Conservation (phyloP, 2,888 invertebrate species). For the Metacarcinus magister region DNA sequence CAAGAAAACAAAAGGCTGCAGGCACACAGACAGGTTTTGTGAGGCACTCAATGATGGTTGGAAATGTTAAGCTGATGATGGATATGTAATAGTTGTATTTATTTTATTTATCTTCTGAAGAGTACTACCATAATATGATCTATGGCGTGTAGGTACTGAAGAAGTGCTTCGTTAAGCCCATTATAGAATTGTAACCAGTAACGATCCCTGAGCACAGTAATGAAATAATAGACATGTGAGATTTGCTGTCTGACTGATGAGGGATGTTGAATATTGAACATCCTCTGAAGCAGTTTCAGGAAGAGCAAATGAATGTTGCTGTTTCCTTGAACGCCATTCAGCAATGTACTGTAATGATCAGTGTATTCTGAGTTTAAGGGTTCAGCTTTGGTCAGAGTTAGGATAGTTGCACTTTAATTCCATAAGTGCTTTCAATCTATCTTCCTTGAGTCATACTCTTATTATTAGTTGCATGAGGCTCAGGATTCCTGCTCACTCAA, state of each 20-base stretch:
- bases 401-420: too few relatives aligned
- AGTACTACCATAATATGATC: background rate
- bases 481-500: too few relatives aligned
- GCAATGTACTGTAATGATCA: background rate
- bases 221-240: background rate
- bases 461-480: too few relatives aligned
- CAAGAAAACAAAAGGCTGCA: background rate
- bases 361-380: too few relatives aligned
- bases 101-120: background rate
- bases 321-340: background rate
- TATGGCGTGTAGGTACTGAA: background rate
- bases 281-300: background rate
- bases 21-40: background rate
- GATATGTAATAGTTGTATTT: background rate
- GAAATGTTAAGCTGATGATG: background rate
- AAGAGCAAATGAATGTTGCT: background rate
- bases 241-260: background rate
- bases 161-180: background rate
- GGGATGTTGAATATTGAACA: background rate
- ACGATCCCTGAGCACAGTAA: background rate
- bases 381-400: too few relatives aligned
- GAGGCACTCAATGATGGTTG: background rate
- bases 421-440: too few relatives aligned
- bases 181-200: background rate
- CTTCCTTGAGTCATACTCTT: too few relatives aligned